Evolutionary conservation across 2,797 vertebrate genomes (phyloP).

Genomic region (Pygocentrus nattereri): DNA sequence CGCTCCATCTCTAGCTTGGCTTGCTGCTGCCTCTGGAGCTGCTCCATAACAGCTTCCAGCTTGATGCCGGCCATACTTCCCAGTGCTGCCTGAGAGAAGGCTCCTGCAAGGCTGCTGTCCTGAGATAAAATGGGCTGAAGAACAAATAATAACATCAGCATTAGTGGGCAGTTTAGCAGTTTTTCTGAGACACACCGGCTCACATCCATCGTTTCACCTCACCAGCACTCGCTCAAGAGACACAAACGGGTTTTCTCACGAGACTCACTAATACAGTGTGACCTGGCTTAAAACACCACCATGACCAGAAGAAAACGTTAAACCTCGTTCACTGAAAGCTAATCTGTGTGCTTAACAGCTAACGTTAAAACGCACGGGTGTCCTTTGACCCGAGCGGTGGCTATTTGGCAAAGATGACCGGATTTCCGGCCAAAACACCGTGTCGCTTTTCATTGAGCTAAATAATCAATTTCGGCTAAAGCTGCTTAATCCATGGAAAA

Average conservation of each 20-base stretch:
- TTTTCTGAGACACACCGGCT: too few relatives aligned
- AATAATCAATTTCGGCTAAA: slow-evolving; percentile 32
- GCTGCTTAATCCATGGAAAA: neutral
- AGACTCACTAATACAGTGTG: neutral
- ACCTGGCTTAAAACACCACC: neutral
- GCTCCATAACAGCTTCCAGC: slow-evolving; percentile 90
- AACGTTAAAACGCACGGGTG: slow-evolving; percentile 9
- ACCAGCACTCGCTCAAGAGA: too few relatives aligned
- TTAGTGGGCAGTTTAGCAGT: neutral
- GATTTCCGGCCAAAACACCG: slow-evolving; percentile 54
- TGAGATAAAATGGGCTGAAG: slow-evolving; percentile 74
- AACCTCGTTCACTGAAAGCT: neutral
- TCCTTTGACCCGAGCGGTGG: slow-evolving; percentile 33
- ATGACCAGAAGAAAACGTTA: neutral
- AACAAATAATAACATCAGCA: slow-evolving; percentile 3
- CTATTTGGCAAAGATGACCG: slow-evolving; percentile 43
- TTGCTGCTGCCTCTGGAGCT: slow-evolving; percentile 89
- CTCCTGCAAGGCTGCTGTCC: slow-evolving; percentile 69
- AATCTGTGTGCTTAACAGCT: neutral
- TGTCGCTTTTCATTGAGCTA: slow-evolving; percentile 31
- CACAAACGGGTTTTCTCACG: too few relatives aligned
- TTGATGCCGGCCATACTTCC: slow-evolving; percentile 82
- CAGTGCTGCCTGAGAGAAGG: slow-evolving; percentile 78
- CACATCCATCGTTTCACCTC: too few relatives aligned
- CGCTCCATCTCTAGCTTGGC: slow-evolving; percentile 87